These are phyloP conservation scores for Dolichoris vasculosae DNA, from an alignment of 1,140 invertebrate genomes.

Conservation along the genomic window DNA sequence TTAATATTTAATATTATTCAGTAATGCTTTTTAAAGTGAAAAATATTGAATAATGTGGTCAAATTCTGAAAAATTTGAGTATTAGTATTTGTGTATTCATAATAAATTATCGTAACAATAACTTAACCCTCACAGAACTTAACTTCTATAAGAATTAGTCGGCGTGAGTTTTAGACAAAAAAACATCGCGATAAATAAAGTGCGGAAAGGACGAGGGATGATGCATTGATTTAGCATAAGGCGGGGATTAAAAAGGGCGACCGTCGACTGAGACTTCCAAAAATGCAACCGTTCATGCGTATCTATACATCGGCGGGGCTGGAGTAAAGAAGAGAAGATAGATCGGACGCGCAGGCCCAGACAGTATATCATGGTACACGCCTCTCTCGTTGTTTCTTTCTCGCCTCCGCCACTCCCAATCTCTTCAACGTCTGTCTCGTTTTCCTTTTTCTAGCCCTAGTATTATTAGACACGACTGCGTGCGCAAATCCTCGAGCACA, in stretches of 20 bases:
- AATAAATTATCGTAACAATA: no score
- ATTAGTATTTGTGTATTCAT: no score
- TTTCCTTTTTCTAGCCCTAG: conserved; percentile 43
- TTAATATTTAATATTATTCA: no score
- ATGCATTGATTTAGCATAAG: neutral
- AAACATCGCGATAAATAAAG: no score
- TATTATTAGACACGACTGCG: conserved; percentile 68
- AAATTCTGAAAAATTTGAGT: no score
- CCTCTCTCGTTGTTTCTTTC: conserved; percentile 36
- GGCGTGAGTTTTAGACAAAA: no score
- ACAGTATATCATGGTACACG: conserved; percentile 65
- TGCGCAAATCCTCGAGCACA: neutral
- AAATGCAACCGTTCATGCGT: neutral
- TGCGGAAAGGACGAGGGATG: neutral
- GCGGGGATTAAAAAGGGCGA: neutral
- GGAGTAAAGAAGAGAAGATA: conserved; percentile 51
- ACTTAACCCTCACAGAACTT: no score
- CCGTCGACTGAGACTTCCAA: neutral
- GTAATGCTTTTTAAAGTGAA: no score
- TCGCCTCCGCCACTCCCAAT: conserved; percentile 43
- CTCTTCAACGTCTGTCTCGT: conserved; percentile 33
- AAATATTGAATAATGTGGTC: no score
- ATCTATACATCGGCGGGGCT: neutral
- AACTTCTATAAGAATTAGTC: no score
- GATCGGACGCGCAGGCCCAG: conserved; percentile 58